These are phyloP conservation scores for Drosophila parthenogenetica DNA, from an alignment of 2,888 invertebrate species.

Conservation along the genomic window DNA sequence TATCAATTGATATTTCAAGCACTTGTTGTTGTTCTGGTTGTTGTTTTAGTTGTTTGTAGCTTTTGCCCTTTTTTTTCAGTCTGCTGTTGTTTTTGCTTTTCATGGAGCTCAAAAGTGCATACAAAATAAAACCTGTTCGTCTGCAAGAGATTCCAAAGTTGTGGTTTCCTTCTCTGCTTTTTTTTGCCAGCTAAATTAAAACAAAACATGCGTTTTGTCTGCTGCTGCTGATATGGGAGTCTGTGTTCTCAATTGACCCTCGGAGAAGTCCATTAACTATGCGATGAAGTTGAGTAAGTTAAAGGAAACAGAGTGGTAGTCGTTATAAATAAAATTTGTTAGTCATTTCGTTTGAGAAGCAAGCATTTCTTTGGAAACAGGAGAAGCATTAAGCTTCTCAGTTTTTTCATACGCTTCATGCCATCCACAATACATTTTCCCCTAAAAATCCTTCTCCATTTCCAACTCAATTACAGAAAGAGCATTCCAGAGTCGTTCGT, in stretches of 20 bases:
- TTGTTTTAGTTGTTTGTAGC: conserved; percentile 31
- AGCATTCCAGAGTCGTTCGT: conserved; percentile 20
- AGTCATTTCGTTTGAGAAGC: too few species aligned
- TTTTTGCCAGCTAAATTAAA: conserved; percentile 67
- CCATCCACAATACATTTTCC: too few species aligned
- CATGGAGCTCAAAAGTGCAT: conserved; percentile 21
- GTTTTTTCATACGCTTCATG: too few species aligned
- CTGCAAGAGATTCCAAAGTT: conserved; percentile 38
- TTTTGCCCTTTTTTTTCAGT: conserved; percentile 51
- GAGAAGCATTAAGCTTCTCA: too few species aligned
- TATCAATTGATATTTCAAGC: conserved; percentile 47
- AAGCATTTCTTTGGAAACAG: too few species aligned
- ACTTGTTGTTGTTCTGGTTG: conserved; percentile 26
- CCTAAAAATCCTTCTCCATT: background rate
- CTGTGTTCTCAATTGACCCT: background rate
- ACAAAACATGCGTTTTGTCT: conserved; percentile 78
- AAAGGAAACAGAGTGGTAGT: too few species aligned
- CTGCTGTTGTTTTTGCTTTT: conserved; percentile 20
- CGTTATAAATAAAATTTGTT: too few species aligned
- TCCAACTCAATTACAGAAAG: conserved; percentile 3
- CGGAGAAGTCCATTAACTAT: conserved; percentile 11
- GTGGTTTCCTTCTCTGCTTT: conserved; percentile 34
- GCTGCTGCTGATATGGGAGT: conserved; percentile 51
- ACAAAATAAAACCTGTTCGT: conserved; percentile 60
- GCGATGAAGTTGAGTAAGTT: too few species aligned